Percentiles rank a stretch among this genome's conserved stretches.
Evolutionary conservation across 2,888 invertebrate genomes (phyloP).

Genomic region (Drosophila multiciliata): DNA sequence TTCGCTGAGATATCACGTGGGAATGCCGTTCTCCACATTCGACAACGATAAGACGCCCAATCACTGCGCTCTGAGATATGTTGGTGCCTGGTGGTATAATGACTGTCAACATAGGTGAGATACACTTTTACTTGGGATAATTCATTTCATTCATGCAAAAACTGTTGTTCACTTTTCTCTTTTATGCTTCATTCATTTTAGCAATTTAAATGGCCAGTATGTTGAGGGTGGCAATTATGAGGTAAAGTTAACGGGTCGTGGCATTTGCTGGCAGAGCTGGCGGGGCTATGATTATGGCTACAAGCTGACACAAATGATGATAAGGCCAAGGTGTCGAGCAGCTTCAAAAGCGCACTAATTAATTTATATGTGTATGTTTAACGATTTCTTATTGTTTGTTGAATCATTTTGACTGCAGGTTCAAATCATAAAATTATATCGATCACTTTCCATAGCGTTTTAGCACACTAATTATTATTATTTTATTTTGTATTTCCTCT

Average conservation of each 20-base stretch:
- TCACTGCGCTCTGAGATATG: constrained; percentile 88
- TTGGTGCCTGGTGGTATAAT: constrained; percentile 91
- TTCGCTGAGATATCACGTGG: constrained; percentile 88
- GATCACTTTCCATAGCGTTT: constrained; percentile 29
- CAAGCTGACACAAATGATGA: constrained; percentile 88
- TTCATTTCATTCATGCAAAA: neutral
- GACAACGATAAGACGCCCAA: constrained; percentile 88
- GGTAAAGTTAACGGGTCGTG: constrained; percentile 84
- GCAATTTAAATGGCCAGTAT: constrained; percentile 88
- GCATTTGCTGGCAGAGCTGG: constrained; percentile 90
- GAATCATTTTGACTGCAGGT: constrained; percentile 31
- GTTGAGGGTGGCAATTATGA: constrained; percentile 83
- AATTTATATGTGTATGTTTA: neutral
- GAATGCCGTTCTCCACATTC: constrained; percentile 88
- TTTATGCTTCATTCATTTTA: constrained; percentile 59
- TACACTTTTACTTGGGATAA: neutral
- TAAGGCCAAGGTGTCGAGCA: constrained; percentile 84
- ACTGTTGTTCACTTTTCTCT: too few relatives aligned
- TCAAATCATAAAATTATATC: constrained; percentile 23
- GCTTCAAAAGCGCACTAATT: constrained; percentile 13
- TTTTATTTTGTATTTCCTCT: constrained; percentile 39
- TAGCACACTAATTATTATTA: neutral
- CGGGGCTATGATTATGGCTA: constrained; percentile 88
- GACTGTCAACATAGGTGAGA: constrained; percentile 88
- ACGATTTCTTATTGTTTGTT: constrained; percentile 20